Evolutionary conservation across 2,888 invertebrate species (phyloP), one percentile per base, ranked within the genome.

Genomic region (Laspeyria flexula): DNA sequence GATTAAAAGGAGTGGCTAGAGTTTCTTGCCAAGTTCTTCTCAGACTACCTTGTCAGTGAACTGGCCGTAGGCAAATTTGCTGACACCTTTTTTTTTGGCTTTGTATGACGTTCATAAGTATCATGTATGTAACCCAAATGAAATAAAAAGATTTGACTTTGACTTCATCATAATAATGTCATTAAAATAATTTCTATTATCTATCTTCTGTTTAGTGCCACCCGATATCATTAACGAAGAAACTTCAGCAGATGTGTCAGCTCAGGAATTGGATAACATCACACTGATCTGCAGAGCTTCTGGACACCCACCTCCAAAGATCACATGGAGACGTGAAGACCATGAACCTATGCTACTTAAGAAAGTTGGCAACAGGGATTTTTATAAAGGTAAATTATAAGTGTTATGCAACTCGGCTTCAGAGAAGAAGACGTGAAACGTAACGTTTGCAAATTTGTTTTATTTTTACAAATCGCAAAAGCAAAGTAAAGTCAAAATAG

Each of bases 291-390:
- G 97, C 77, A 95, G 95, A 45, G 97, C 97, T 0, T 96, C 95
- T 0, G 96, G 97, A 5, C 95, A 96, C 61, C 97, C 97, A 0
- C 88, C 93, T 3, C 97, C 97, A 0, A 95, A 94, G 60, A 96
- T 97, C 66, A 96, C 94, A n/a, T 97, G 97, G 97, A 93, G 95
- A 60, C 86, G 96, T 18, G 96, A 97, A 78, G 95, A 96, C 74
- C 95, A 95, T 35, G 94, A 94, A 62, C 91, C 93, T 18, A 93
- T 94, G 63, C 72, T 94, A 49, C 79, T 94, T 52, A 93, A 94
- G 67, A 94, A 93, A 66, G 73, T 84, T 1, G 79, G 82, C 0
- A 81, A 81, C 1, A 81, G 86, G 29, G 90, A 91, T 10, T 89
- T 90, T 71, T 83, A 87, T 48, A 90, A 90, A 86, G 86, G 89